These are phyloP conservation scores for Sebastiscus albofasciatus DNA, from an alignment of 2,797 vertebrate genomes.

Conservation along the genomic window DNA sequence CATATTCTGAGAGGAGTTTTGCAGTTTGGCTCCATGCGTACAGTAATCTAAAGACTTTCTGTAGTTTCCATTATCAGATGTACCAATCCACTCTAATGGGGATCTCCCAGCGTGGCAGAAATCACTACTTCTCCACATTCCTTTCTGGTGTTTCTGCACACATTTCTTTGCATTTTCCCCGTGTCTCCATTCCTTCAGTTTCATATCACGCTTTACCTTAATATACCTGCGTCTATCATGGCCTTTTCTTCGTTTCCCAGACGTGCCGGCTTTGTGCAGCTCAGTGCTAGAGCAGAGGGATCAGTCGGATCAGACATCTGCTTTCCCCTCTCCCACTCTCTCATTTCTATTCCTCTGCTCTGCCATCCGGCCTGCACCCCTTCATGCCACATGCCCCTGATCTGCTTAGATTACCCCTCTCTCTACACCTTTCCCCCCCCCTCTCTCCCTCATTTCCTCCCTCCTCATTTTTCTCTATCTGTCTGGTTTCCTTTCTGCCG, in stretches of 20 bases:
- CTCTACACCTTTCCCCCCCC: background rate
- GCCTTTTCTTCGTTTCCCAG: background rate
- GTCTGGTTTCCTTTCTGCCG: background rate
- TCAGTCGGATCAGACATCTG: slow-evolving; percentile 56
- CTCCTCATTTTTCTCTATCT: background rate
- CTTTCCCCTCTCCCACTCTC: slow-evolving; percentile 17
- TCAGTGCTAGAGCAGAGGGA: slow-evolving; percentile 26
- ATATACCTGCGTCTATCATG: slow-evolving; percentile 6
- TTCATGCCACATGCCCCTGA: slow-evolving; percentile 36
- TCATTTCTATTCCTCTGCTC: slow-evolving; percentile 54
- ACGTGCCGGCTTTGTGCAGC: slow-evolving; percentile 18
- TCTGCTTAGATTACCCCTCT: slow-evolving; percentile 6
- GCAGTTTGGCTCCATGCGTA: background rate
- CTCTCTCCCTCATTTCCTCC: background rate
- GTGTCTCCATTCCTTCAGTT: slow-evolving; percentile 1
- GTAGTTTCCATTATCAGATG: background rate
- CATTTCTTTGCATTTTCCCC: slow-evolving; percentile 2
- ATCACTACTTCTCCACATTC: background rate
- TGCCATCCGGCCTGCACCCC: slow-evolving; percentile 7
- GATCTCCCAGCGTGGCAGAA: background rate
- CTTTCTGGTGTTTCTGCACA: background rate
- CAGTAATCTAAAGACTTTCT: background rate
- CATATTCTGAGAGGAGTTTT: background rate
- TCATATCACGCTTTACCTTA: slow-evolving; percentile 12
- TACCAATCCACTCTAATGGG: background rate